phyloP scores from a whole-genome alignment of 2,113 vertebrate species.

The Dicerorhinus sumatrensis region DNA sequence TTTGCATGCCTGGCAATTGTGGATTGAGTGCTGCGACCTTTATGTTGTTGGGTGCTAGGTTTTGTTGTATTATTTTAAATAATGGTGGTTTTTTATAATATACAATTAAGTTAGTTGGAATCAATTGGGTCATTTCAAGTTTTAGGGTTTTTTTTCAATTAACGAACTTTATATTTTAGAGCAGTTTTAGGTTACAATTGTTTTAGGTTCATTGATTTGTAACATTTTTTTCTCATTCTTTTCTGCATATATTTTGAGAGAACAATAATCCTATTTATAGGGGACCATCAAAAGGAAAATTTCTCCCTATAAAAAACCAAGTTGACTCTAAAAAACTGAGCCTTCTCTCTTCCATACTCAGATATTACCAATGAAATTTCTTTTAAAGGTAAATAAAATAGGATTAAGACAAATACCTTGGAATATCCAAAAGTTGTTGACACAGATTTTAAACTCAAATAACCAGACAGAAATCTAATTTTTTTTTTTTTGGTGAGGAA shows the following conservation, averaged over 20 bases:
- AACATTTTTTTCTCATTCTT: neutral
- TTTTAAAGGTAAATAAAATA: neutral
- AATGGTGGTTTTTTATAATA: neutral
- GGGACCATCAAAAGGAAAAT: neutral
- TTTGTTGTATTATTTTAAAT: neutral
- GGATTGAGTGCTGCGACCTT: neutral
- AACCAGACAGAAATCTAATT: neutral
- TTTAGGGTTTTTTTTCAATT: neutral
- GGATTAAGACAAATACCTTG: neutral
- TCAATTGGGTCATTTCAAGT: neutral
- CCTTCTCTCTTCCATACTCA: neutral
- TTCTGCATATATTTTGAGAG: neutral
- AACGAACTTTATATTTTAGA: neutral
- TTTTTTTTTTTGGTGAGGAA: no score
- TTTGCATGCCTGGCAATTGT: neutral
- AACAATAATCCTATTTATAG: neutral
- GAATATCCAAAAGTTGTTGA: neutral
- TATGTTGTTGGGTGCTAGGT: neutral
- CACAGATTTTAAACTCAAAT: neutral
- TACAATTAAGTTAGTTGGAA: neutral
- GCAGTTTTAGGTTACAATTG: neutral
- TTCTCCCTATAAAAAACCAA: neutral
- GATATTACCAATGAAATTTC: neutral
- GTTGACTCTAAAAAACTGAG: neutral
- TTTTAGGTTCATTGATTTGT: neutral